Percentiles rank a stretch among this genome's conserved stretches.
phyloP scores from a whole-genome alignment of 2,113 vertebrate genomes.

The Equus przewalskii region DNA sequence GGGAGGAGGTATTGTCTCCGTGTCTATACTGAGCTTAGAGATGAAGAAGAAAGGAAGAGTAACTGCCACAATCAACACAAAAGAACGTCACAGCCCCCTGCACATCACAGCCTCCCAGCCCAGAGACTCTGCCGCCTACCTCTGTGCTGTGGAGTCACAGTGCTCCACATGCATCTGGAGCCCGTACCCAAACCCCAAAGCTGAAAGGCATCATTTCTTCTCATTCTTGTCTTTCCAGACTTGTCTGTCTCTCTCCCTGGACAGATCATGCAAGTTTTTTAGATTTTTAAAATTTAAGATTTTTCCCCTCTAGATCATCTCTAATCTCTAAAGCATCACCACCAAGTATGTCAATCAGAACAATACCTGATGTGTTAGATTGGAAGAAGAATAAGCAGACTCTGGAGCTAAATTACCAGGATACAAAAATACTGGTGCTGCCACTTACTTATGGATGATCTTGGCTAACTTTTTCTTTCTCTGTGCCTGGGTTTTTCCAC shows the following conservation, averaged over 20 bases:
- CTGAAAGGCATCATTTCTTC: neutral
- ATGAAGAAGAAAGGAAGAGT: constrained; percentile 36
- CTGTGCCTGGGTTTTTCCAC: neutral
- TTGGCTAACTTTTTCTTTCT: neutral
- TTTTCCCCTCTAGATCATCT: neutral
- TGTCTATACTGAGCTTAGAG: constrained; percentile 52
- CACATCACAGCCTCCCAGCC: neutral
- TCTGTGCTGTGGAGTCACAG: constrained; percentile 51
- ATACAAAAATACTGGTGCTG: constrained; percentile 26
- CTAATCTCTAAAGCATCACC: neutral
- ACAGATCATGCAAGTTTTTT: neutral
- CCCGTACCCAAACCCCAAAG: neutral
- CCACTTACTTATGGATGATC: neutral
- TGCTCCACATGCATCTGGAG: neutral
- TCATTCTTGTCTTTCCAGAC: neutral
- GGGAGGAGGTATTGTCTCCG: neutral
- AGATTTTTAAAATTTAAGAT: neutral
- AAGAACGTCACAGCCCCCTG: neutral
- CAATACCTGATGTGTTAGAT: neutral
- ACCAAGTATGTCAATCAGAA: neutral
- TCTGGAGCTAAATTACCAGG: neutral
- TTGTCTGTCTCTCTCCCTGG: neutral
- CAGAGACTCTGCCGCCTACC: neutral
- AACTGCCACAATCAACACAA: constrained; percentile 1
- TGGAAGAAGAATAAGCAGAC: neutral